A percentile compares a stretch with the other conserved stretches of the same genome.
Conservation (phyloP, 2,797 vertebrate genomes). For the Acestrorhynchus altus region DNA sequence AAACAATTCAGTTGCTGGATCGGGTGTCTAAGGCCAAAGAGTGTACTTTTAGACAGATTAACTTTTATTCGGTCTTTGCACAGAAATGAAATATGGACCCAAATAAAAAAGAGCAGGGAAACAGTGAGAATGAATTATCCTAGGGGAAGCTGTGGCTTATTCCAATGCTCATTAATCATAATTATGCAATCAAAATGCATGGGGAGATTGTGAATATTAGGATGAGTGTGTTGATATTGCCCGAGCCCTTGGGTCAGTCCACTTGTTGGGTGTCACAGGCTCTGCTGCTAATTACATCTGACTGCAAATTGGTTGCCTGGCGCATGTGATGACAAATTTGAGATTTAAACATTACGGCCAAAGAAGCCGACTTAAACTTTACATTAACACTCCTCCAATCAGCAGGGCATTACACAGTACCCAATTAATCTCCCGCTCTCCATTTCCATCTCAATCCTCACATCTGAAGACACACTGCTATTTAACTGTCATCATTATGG, state of each 20-base stretch:
- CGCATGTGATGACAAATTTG: conserved; percentile 41
- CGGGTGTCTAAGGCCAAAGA: neutral
- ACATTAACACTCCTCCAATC: conserved; percentile 10
- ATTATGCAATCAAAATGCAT: conserved; percentile 77
- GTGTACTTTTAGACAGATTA: conserved; percentile 12
- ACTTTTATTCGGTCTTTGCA: conserved; percentile 23
- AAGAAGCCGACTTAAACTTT: conserved; percentile 30
- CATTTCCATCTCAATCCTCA: neutral
- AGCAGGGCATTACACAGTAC: neutral
- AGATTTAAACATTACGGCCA: conserved; percentile 39
- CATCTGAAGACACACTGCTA: neutral
- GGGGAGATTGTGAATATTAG: conserved; percentile 72
- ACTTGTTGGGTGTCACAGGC: conserved; percentile 49
- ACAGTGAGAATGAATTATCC: conserved; percentile 33
- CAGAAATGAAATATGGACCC: conserved; percentile 19
- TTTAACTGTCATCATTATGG: neutral
- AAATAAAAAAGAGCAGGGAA: conserved; percentile 18
- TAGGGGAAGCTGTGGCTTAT: conserved; percentile 45
- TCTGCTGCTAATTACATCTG: conserved; percentile 51
- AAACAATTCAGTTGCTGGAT: conserved; percentile 10
- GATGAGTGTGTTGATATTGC: conserved; percentile 60
- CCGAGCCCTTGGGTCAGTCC: conserved; percentile 50
- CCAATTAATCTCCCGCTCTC: conserved; percentile 15
- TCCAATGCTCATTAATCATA: conserved; percentile 69
- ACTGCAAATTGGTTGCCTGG: conserved; percentile 44